Evolutionary conservation across 2,888 invertebrate genomes (phyloP), one percentile per base, ranked within the genome.

Genomic region (Drosophila colorata): DNA sequence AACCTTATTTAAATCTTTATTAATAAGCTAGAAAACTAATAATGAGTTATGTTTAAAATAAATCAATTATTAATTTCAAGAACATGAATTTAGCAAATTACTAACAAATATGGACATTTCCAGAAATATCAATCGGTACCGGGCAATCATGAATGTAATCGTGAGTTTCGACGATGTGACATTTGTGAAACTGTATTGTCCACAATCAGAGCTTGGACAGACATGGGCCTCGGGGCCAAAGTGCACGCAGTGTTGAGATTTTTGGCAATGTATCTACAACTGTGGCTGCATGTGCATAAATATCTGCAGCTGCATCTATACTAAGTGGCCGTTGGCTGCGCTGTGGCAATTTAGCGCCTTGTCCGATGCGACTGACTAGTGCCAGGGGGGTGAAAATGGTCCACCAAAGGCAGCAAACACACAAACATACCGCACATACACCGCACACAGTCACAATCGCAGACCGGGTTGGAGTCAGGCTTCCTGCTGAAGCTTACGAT

Each of bases 321-420:
- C 57, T 51, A 60, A 80, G 78, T 74, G 65, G 78, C 71, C 52
- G 57, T 43, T 65, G 60, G 73, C 53, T 43, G 11, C 69, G 60
- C 51, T 56, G 41, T 60, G 67, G 59, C 74, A 69, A 85, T 82
- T 87, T 87, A 87, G 80, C 86, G 80, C 82, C 79, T 77, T 61
- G 80, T 69, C 52, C 60, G 74, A 58, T 61, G 57, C 51, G 48
- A 74, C 35, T 78, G 74, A 58, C 74, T 74, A 78, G 60, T 56
- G 61, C 51, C 64, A 35, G 51, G 33, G 64, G 47, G 43, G 18
- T 35, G 25, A 23, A n/a, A 33, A 28, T 20, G 28, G 18, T 18
- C 14, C 8, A 28, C 35, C 28, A 70, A 46, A 18, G 38, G 41
- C 37, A 46, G 13, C 44, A 70, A 44, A 48, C 47, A 44, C 46